Evolutionary conservation across 2,888 invertebrate species (phyloP).

Genomic region (Orgyia antiqua): DNA sequence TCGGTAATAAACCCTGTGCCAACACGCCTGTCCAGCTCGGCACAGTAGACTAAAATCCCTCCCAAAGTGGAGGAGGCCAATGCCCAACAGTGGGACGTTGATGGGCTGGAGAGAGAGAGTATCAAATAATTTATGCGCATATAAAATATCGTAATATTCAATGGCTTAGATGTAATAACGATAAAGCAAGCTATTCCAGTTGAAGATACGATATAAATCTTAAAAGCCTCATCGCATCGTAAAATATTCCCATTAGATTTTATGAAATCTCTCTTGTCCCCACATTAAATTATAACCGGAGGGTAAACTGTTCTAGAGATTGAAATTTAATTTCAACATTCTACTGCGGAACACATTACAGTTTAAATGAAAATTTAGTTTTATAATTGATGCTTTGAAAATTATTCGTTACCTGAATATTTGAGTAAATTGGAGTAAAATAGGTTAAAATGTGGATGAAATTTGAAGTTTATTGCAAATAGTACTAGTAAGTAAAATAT

Average conservation of each 20-base stretch:
- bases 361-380: slow-evolving; percentile 29
- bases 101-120: too few species aligned
- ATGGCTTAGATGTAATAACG: slow-evolving; percentile 25
- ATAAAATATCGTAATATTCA: slow-evolving; percentile 17
- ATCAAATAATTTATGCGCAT: too few species aligned
- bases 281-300: slow-evolving; percentile 68
- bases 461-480: too few species aligned
- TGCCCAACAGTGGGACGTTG: too few species aligned
- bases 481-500: too few species aligned
- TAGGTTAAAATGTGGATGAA: too few species aligned
- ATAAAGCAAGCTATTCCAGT: slow-evolving; percentile 37
- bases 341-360: slow-evolving; percentile 32
- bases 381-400: slow-evolving; percentile 17
- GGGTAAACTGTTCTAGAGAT: slow-evolving; percentile 49
- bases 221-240: slow-evolving; percentile 52
- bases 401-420: too few species aligned
- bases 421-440: too few species aligned
- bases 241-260: slow-evolving; percentile 71
- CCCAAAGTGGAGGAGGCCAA: too few species aligned
- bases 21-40: too few species aligned
- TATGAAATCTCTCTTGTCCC: slow-evolving; percentile 67
- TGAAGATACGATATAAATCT: slow-evolving; percentile 61
- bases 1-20: too few species aligned
- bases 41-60: too few species aligned
- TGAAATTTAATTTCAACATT: slow-evolving; percentile 54